Evolutionary conservation across 2,797 vertebrate genomes (phyloP).

Genomic region (Margarornis squamiger): DNA sequence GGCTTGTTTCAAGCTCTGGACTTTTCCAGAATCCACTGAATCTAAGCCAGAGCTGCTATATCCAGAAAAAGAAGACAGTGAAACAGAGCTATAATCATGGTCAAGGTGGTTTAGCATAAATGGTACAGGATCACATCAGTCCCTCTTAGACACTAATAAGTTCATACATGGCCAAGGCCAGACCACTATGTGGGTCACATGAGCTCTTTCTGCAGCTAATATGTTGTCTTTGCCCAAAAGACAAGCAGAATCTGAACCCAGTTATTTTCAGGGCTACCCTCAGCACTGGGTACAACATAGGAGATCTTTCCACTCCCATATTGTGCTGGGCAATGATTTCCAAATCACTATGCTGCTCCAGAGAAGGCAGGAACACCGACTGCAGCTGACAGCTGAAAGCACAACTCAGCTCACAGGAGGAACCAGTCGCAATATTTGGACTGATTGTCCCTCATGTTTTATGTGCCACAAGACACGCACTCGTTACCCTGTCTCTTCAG

Average conservation of each 20-base stretch:
- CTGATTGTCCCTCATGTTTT: background rate
- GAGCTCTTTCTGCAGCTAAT: background rate
- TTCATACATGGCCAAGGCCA: rapidly evolving
- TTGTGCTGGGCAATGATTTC: background rate
- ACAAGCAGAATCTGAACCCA: background rate
- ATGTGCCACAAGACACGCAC: background rate
- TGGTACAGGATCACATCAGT: rapidly evolving
- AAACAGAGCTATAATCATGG: background rate
- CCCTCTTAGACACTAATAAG: background rate
- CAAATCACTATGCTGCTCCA: background rate
- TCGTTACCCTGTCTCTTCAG: background rate
- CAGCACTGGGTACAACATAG: background rate
- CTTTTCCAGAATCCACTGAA: background rate
- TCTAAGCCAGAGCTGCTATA: background rate
- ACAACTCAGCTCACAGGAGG: background rate
- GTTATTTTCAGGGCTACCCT: background rate
- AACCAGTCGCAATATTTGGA: background rate
- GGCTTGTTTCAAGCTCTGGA: background rate
- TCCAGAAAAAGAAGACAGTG: background rate
- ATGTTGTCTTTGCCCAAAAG: background rate
- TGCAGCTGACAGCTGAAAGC: background rate
- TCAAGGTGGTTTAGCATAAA: background rate
- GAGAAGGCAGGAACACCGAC: background rate
- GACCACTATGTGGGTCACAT: background rate
- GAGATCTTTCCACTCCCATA: background rate